Evolutionary conservation across 2,797 vertebrate genomes (phyloP), one percentile per base, ranked within the genome.

Genomic region (Hydrolagus colliei): DNA sequence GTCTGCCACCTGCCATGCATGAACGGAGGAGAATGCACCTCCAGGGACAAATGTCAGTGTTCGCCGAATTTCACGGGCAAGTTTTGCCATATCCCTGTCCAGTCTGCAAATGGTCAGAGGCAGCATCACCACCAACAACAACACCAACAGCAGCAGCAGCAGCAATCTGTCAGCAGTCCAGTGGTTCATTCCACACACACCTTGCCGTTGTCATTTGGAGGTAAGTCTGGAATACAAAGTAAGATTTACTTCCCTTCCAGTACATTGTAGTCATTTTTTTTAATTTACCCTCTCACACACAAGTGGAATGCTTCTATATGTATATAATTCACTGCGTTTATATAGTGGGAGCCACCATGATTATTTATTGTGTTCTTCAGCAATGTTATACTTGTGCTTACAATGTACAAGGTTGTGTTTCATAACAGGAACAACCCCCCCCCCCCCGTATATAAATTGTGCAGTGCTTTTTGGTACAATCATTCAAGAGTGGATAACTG

Each of bases 1-100:
- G 98, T 99, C 90, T 99, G 97, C 90, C 98, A 98, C 86, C 94
- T 99, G 88, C 97, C 98, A 0, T 99, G 98, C 88, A 97, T 98
- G 90, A 99, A 99, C 88, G 97, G 98, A 14, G 97, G 97, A 72
- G 96, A 97, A 87, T 99, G 98, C 92, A 97, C 96, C 75, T 91
- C 96, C 87, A 94, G 97, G 91, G 96, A 99, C 90, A 97, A 97
- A 90, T 99, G 98, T 90, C 97, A 98, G 80, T 99, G 97, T 87
- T 97, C 97, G 77, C 96, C 97, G 61, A 96, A 94, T 92, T 98
- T 96, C 87, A 97, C 97, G 0, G 97, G 97, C 86, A 99, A 98
- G 90, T 96, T 99, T 88, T 99, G 98, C 89, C 98, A 99, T 92
- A 96, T 98, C 91, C 93, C 95, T 0, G 92, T 96, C 73, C 95